Base-by-base conservation (phyloP, 2,113 vertebrate genomes). In the Pica pica region DNA sequence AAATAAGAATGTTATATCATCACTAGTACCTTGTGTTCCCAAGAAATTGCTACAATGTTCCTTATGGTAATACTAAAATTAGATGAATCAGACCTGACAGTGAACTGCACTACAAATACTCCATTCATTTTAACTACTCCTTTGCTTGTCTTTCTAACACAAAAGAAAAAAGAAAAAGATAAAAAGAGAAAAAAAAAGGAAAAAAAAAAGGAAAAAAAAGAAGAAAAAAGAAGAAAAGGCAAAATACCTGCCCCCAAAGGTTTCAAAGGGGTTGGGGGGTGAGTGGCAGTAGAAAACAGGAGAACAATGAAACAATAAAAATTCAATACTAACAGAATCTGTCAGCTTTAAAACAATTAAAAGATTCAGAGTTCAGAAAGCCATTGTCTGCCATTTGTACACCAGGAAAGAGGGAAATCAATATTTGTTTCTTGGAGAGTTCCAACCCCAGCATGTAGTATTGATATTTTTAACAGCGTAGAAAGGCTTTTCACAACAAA, bases 351-450 rank as follows among this genome's bases (percentile, higher is more conserved):
- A 96, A 96, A 95, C 92, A 97, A 95, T 97, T 90, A 91, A 86
- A 95, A 91, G 61, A 89, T 94, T 85, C 85, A 78, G 88, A 91
- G 81, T 87, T 95, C 9, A 7, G 64, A 97, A 92, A 85, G 47
- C 49, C 68, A 61, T 83, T 95, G 85, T 91, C 57, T 92, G 73
- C 83, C 69, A 76, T 85, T 96, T 82, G 69, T 95, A 85, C 76
- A 73, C 61, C 33, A 89, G 44, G 75, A 76, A 96, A 87, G 73
- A 81, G 30, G 41, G 88, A 96, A 98, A 97, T 97, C 97, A 95
- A 97, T 98, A 96, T 95, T 97, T 97, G 93, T 95, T 97, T 98
- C 64, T 97, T 87, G 94, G 70, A 94, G 39, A 97, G 70, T 71
- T 86, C 61, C 73, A 94, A 57, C 22, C 60, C 9, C 14, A 39